A percentile compares a stretch with the other conserved stretches of the same genome.
These are phyloP conservation scores for Cheilosia soror DNA, from an alignment of 2,888 invertebrate species.

Conservation along the genomic window DNA sequence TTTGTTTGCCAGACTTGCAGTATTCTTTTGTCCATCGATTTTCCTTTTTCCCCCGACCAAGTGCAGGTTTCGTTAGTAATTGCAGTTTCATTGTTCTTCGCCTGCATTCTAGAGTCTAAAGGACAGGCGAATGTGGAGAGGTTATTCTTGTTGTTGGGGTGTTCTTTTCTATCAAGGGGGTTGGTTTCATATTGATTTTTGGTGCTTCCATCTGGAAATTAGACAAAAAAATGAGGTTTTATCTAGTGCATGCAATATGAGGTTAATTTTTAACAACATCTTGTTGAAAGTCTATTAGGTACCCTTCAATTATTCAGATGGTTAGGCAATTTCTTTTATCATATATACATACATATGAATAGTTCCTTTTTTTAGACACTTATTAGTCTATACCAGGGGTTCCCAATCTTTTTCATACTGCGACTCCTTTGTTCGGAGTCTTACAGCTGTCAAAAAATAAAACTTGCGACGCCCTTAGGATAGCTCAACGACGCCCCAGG, in stretches of 20 bases:
- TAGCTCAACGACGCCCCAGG: no score
- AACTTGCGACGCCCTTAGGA: no score
- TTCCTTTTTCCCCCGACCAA: background rate
- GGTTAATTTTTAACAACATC: background rate
- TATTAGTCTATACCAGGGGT: no score
- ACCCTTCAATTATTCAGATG: no score
- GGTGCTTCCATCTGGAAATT: slow-evolving; percentile 2
- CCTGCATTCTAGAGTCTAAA: background rate
- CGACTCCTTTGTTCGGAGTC: no score
- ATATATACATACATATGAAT: no score
- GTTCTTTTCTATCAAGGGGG: background rate
- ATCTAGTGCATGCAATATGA: background rate
- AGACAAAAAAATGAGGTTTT: background rate
- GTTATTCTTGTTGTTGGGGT: slow-evolving; percentile 16
- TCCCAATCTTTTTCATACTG: no score
- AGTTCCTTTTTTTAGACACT: no score
- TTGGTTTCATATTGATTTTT: slow-evolving; percentile 23
- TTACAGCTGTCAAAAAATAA: no score
- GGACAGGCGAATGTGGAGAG: slow-evolving; percentile 3
- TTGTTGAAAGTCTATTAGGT: no score
- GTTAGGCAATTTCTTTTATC: no score
- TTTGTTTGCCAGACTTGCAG: slow-evolving; percentile 60
- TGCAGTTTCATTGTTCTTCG: slow-evolving; percentile 47
- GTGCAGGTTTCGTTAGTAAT: slow-evolving; percentile 3
- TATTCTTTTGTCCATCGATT: slow-evolving; percentile 65